Conservation (phyloP, 2,888 invertebrate genomes). For the Phaedon cochleariae region DNA sequence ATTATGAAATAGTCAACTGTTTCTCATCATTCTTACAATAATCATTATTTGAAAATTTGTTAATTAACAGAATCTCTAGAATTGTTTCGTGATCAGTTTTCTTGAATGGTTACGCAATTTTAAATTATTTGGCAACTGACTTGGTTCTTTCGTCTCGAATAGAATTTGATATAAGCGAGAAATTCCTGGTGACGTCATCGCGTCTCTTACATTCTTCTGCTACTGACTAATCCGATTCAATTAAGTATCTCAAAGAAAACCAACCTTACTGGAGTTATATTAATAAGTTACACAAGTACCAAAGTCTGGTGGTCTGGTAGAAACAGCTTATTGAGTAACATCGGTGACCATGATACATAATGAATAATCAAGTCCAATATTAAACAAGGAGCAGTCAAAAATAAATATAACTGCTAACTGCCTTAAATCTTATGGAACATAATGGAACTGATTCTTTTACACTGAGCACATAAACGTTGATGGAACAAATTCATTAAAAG, state of each 20-base stretch:
- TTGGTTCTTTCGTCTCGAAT: neutral
- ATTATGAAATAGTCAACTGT: neutral
- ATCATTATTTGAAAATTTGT: neutral
- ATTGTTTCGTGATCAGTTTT: neutral
- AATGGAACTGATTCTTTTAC: too few species aligned
- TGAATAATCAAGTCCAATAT: neutral
- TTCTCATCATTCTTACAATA: neutral
- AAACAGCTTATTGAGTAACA: neutral
- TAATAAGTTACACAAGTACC: neutral
- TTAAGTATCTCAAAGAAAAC: slow-evolving; percentile 9
- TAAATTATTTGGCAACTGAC: neutral
- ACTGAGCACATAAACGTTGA: too few species aligned
- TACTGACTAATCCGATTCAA: slow-evolving; percentile 17
- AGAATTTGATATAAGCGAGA: neutral
- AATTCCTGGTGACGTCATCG: neutral
- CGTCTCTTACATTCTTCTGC: slow-evolving; percentile 3
- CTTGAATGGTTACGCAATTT: neutral
- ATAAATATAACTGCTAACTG: too few species aligned
- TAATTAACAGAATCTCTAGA: neutral
- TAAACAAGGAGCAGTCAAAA: neutral
- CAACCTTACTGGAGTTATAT: neutral
- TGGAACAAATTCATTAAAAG: too few species aligned
- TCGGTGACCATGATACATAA: neutral
- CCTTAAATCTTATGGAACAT: too few species aligned
- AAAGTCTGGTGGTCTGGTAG: neutral